These are phyloP conservation scores for Dipodomys stephensi DNA, from an alignment of 2,113 vertebrate genomes.

Conservation along the genomic window DNA sequence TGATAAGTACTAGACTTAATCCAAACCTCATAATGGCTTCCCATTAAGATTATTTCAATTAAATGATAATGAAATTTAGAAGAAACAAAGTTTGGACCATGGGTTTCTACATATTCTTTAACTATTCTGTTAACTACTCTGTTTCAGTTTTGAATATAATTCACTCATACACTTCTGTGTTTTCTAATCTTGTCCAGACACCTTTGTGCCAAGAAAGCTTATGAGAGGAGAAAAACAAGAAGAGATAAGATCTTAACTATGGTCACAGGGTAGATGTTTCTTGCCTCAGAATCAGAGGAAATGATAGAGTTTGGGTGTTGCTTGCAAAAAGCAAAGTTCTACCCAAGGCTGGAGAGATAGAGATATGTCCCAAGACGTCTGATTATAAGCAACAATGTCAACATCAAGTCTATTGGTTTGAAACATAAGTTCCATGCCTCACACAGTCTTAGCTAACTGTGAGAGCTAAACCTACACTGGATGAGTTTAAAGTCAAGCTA, in stretches of 20 bases:
- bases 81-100: slow-evolving; percentile 52
- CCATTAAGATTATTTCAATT: slow-evolving; percentile 62
- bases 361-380: background rate
- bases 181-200: background rate
- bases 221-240: slow-evolving; percentile 69
- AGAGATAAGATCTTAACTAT: slow-evolving; percentile 73
- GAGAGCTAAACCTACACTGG: background rate
- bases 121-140: slow-evolving; percentile 46
- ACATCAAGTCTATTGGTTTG: background rate
- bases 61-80: slow-evolving; percentile 61
- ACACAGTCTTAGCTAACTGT: background rate
- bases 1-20: slow-evolving; percentile 58
- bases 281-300: slow-evolving; percentile 67
- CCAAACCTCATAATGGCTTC: slow-evolving; percentile 56
- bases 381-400: background rate
- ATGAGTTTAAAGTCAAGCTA: background rate
- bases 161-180: background rate
- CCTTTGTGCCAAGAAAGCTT: background rate
- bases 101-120: slow-evolving; percentile 39
- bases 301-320: slow-evolving; percentile 56
- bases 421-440: slow-evolving; percentile 24
- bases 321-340: slow-evolving; percentile 50
- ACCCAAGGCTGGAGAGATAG: background rate
- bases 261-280: slow-evolving; percentile 13
- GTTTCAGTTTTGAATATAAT: slow-evolving; percentile 40